Percentiles rank a stretch among this genome's conserved stretches.
phyloP scores from a whole-genome alignment of 2,797 vertebrate genomes.

The Lacerta agilis region DNA sequence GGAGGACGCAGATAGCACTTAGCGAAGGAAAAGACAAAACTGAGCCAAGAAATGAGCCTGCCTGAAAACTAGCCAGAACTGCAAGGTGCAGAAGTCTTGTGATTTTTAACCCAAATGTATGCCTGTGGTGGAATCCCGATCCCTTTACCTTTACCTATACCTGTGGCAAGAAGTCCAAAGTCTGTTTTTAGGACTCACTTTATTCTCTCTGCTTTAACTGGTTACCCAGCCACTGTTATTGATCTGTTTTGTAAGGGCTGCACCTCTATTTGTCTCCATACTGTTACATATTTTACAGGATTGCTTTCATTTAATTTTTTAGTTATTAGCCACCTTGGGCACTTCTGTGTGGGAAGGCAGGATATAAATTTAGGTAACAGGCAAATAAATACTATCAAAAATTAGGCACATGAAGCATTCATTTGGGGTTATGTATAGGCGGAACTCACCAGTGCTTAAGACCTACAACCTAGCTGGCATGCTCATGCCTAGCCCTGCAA shows the following conservation, averaged over 20 bases:
- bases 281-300: neutral
- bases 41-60: too few species aligned
- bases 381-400: neutral
- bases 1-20: too few species aligned
- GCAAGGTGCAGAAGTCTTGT: too few species aligned
- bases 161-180: too few species aligned
- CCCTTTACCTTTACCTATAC: too few species aligned
- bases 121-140: too few species aligned
- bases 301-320: neutral
- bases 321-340: neutral
- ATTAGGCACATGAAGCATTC: neutral
- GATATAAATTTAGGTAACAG: neutral
- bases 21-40: too few species aligned
- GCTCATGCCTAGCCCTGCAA: neutral
- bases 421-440: neutral
- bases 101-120: too few species aligned
- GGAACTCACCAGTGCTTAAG: neutral
- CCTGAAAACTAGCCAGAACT: too few species aligned
- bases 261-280: neutral
- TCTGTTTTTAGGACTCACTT: too few species aligned
- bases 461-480: neutral
- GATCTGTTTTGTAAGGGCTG: neutral
- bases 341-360: neutral
- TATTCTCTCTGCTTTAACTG: neutral
- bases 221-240: neutral